Base-by-base conservation (phyloP, 2,888 invertebrate genomes). In the Hypomecis atomaria region DNA sequence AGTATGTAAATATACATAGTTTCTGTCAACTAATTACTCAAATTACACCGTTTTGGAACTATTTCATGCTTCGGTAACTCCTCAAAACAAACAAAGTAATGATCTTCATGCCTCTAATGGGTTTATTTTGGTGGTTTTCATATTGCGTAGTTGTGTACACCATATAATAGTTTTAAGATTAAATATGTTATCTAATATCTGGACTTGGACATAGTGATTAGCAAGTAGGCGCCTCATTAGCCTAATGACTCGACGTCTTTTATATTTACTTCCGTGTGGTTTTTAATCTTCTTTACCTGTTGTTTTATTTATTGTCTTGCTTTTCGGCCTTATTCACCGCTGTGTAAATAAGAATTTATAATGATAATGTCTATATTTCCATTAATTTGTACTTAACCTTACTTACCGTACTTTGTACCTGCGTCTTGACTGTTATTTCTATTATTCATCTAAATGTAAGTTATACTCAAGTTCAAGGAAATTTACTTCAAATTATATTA, bases 231-330 rank as follows among this genome's bases (percentile, higher is more conserved):
- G 47, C 53, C 45, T 34, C 47, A 42, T 60, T 34, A 53, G 34
- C 10, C n/a, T 47, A 45, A 53, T 48, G 45, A 47, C 45, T 47
- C 5, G 7, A 13, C 47, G 6, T 53, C 44, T 53, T 59, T 13
- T 44, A 33, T 47, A 38, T 53, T 59, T 47, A 47, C 47, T 59
- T 53, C 52, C 59, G 33, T 54, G 40, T 47, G 40, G 13, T 6
- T 53, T 47, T 52, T 33, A 42, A 42, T 40, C 23, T 6, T 40
- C 23, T 23, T 40, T 50, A 38, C 8, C 50, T 9, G 8, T 47
- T 47, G 47, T n/a, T n/a, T 50, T 6, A 9, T 11, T 37, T 36
- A 13, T 38, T 23, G 10, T 40, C 3, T 6, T 40, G 10, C 23
- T 23, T 37, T 52, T 10, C 6, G 33, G 23, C 6, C 23, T 40